Evolutionary conservation across 2,888 invertebrate genomes (phyloP), one percentile per base, ranked within the genome.

Genomic region (Hoplodrina ambigua): DNA sequence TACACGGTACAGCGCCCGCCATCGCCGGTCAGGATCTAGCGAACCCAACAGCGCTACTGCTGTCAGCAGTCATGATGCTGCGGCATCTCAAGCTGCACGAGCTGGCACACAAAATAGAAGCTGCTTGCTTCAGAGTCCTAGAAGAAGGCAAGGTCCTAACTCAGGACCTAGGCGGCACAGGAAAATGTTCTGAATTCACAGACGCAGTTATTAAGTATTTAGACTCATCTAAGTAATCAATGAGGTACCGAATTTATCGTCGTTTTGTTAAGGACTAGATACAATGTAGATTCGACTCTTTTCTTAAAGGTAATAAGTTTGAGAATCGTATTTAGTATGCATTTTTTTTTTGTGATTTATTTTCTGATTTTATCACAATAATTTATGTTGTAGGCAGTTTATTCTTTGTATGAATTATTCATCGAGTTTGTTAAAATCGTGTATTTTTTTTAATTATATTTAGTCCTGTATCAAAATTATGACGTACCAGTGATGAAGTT

Each of bases 31-130:
- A 99, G 91, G 99, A 99, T 96, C 97, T 98, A 92, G 99, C 99
- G 52, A 99, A 99, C 92, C 99, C 99, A 17, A 99, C 99, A 0
- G 99, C 99, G 11, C 96, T 99, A 25, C 96, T 99, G 11, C 96
- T 99, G 4, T 99, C 99, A 2, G 98, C 98, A 0, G 99, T 99
- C 1, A 99, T 99, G 99, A 99, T 99, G 99, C 96, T 99, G 72
- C 97, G 99, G 49, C 97, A 99, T 91, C 97, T 99, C 98, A 96
- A 97, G 50, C 94, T 99, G 49, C 96, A 93, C 58, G 90, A 96
- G 0, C 96, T 98, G 83, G 99, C 98, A 0, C 95, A 97, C 82
- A 97, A 96, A 78, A 99, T 99, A 73, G 98, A 99, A 92, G 88
- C 88, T 0, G 98, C 99, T 3, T 98, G 98, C 88, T 98, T 98